Percentiles rank a stretch among this genome's conserved stretches.
These are phyloP conservation scores for Stegostoma tigrinum DNA, from an alignment of 2,113 vertebrate species.

Conservation along the genomic window DNA sequence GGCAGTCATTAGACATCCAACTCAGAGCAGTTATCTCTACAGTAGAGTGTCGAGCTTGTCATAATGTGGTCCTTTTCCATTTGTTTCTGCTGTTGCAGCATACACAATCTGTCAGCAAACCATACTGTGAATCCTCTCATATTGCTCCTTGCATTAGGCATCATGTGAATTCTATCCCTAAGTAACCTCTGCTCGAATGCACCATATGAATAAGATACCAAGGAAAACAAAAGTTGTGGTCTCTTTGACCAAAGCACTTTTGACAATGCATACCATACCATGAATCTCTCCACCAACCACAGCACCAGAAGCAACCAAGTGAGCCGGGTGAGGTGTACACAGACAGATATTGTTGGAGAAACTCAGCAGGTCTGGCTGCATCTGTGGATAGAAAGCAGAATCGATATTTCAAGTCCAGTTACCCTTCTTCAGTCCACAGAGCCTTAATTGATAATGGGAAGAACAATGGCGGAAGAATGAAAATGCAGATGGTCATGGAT, in stretches of 20 bases:
- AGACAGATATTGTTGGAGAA: background rate
- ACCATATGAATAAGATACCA: background rate
- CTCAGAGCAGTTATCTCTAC: no score
- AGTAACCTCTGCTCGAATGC: background rate
- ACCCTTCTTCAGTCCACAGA: background rate
- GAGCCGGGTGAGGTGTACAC: background rate
- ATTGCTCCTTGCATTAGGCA: background rate
- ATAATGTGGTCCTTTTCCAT: background rate
- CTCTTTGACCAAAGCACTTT: background rate
- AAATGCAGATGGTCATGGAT: background rate
- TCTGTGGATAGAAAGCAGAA: no score
- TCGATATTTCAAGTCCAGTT: no score
- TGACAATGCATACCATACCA: background rate
- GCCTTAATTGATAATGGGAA: background rate
- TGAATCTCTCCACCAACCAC: background rate
- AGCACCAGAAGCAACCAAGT: background rate
- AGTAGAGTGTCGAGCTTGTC: background rate
- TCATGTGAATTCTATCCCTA: background rate
- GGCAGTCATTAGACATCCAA: no score
- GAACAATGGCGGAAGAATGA: background rate
- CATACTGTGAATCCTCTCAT: background rate
- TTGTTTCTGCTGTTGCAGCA: background rate
- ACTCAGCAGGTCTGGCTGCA: no score
- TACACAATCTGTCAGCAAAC: background rate
- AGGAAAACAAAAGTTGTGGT: background rate